These are phyloP conservation scores for Peromyscus californicus DNA, from an alignment of 2,113 vertebrate genomes.

Conservation along the genomic window DNA sequence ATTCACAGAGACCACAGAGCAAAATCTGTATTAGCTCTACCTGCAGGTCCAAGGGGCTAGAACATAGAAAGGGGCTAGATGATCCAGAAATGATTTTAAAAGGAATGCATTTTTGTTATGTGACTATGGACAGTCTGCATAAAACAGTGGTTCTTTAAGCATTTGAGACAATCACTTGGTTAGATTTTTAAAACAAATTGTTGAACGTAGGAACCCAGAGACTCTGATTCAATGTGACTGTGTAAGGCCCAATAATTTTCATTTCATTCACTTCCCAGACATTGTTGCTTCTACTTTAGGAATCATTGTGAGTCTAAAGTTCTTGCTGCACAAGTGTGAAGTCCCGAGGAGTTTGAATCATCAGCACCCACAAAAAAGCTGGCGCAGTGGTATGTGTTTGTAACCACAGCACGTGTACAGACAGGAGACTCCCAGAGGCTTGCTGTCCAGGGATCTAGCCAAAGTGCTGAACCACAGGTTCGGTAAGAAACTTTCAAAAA, in stretches of 20 bases:
- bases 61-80: neutral
- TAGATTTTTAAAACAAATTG: neutral
- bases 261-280: neutral
- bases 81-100: conserved; percentile 25
- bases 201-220: neutral
- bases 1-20: neutral
- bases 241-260: neutral
- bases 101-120: neutral
- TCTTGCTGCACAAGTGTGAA: neutral
- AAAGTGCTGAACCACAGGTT: neutral
- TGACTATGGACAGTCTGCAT: neutral
- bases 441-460: neutral
- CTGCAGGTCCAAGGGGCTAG: neutral
- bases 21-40: neutral
- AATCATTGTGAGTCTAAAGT: neutral
- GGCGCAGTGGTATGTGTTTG: neutral
- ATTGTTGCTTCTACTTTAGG: neutral
- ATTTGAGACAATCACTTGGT: neutral
- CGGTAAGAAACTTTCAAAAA: neutral
- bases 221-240: neutral
- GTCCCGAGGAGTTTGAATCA: too few relatives aligned
- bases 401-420: neutral
- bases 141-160: neutral
- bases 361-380: neutral
- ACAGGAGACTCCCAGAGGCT: neutral